phyloP scores from a whole-genome alignment of 2,888 invertebrate genomes.

The Labia minor region DNA sequence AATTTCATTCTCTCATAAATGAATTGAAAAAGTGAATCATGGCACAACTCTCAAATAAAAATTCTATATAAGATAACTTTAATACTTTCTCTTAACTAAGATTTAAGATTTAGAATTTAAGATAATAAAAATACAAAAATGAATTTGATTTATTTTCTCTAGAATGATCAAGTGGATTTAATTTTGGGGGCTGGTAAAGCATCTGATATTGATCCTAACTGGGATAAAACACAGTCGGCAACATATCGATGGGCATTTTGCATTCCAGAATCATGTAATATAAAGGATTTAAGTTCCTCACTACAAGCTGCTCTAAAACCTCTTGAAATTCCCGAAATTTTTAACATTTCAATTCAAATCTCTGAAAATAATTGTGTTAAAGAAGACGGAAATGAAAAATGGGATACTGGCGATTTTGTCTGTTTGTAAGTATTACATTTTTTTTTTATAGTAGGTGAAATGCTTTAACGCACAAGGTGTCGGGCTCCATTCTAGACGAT shows the following conservation, averaged over 20 bases:
- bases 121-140: too few species aligned
- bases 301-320: slow-evolving; percentile 30
- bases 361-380: slow-evolving; percentile 30
- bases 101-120: too few species aligned
- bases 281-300: slow-evolving; percentile 30
- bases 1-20: too few species aligned
- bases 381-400: slow-evolving; percentile 17
- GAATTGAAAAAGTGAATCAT: too few species aligned
- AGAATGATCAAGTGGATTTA: neutral
- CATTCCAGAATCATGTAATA: slow-evolving; percentile 33
- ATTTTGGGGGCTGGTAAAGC: neutral
- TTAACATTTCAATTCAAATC: slow-evolving; percentile 31
- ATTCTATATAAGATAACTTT: too few species aligned
- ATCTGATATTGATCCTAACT: slow-evolving; percentile 13
- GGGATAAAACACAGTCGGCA: neutral
- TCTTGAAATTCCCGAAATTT: slow-evolving; percentile 29
- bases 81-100: too few species aligned
- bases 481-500: too few species aligned
- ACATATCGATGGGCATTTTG: slow-evolving; percentile 33
- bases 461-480: too few species aligned
- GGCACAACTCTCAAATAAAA: too few species aligned
- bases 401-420: neutral
- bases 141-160: too few species aligned
- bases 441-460: neutral
- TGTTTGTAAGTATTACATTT: neutral